Evolutionary conservation across 2,888 invertebrate species (phyloP), one percentile per base, ranked within the genome.

Genomic region (Drosophila paramelanica): DNA sequence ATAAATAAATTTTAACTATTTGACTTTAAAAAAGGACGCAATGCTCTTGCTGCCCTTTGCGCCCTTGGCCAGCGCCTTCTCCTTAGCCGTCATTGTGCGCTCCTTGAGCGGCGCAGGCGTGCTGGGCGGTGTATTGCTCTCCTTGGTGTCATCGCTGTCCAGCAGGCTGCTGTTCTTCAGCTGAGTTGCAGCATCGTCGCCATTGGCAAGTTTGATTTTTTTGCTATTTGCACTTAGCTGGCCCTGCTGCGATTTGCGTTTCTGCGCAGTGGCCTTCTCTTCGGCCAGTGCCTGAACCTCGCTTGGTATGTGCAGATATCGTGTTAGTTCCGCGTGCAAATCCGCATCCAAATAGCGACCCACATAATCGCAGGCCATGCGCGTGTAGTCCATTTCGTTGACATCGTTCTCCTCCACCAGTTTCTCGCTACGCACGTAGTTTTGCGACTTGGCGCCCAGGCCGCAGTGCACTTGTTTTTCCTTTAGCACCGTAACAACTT

Each of bases 31-130:
- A 93, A 96, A 97, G 36, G 95, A 95, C 56, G 96, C 94, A 89
- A 97, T 96, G 83, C 94, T 95, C 93, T 96, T 97, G 31, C 96
- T 95, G 52, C 96, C 96, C 83, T 94, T 94, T 33, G 97, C 97
- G 59, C 96, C 96, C 91, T 96, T 97, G 10, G 92, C 91, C 73
- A 92, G 66, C 0, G 95, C 94, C 81, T 96, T 95, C 85, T 96
- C 96, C 92, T 96, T 97, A 8, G 95, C 93, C 45, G 95, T 93
- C 60, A 95, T 82, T 27, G 93, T 88, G 67, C 94, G 94, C 50
- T 92, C 92, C 53, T 90, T 91, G 0, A 81, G 58, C 0, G 83
- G 79, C 2, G 76, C 76, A 8, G 67, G 57, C 4, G 68, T 56
- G 38, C 50, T 64, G 3, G 70, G 61, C n/a, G 79, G 59, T 1